Evolutionary conservation across 2,888 invertebrate species (phyloP).

Genomic region (Eudemis profundana): DNA sequence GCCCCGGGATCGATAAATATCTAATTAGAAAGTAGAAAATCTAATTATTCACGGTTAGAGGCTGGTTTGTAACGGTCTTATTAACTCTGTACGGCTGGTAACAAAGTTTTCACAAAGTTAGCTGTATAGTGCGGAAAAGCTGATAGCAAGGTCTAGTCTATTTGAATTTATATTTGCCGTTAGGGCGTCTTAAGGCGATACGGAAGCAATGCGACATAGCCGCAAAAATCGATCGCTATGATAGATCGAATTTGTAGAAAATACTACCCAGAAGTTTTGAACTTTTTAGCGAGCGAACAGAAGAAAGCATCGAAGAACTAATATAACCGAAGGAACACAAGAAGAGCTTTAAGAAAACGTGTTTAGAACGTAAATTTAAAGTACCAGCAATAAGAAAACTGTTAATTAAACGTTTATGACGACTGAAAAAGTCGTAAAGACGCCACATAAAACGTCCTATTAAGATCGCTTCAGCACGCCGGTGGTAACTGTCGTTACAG

Average conservation of each 20-base stretch:
- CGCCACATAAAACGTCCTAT: not conserved
- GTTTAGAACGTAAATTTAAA: slow-evolving; percentile 11
- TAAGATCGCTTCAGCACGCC: not conserved
- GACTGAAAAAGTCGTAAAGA: not conserved
- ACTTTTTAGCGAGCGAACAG: too few species aligned
- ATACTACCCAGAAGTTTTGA: too few species aligned
- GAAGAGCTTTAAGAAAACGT: too few species aligned
- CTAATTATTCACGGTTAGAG: slow-evolving; percentile 46
- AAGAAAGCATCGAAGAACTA: too few species aligned
- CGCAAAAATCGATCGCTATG: too few species aligned
- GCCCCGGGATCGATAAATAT: slow-evolving; percentile 43
- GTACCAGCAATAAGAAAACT: slow-evolving; percentile 1
- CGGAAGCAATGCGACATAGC: too few species aligned
- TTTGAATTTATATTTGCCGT: too few species aligned
- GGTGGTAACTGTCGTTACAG: not conserved
- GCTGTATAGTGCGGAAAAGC: slow-evolving; percentile 10
- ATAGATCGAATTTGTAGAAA: too few species aligned
- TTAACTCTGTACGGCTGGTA: slow-evolving; percentile 29
- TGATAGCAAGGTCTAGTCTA: not conserved
- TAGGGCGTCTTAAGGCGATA: too few species aligned
- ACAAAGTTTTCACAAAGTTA: slow-evolving; percentile 8
- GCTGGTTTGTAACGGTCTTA: slow-evolving; percentile 38
- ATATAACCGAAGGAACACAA: too few species aligned
- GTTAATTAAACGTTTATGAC: slow-evolving; percentile 13
- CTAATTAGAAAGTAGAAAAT: slow-evolving; percentile 49